phyloP scores from a whole-genome alignment of 2,888 invertebrate species.

The Pristionchus exspectatus region DNA sequence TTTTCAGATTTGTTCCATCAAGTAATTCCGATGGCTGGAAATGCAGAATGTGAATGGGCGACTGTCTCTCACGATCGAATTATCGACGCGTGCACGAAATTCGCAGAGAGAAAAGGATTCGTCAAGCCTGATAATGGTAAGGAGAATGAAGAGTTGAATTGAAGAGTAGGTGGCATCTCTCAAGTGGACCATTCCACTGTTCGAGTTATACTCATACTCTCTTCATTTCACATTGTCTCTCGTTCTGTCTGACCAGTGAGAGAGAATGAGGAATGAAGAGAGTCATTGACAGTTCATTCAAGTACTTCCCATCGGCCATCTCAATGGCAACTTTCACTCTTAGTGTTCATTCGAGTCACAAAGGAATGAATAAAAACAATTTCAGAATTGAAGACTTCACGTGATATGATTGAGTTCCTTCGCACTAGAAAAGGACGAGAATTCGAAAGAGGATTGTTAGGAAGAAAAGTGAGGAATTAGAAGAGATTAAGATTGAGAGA shows the following conservation, averaged over 20 bases:
- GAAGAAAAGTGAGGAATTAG: conserved; percentile 59
- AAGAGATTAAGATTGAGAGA: conserved; percentile 3
- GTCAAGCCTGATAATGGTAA: conserved; percentile 54
- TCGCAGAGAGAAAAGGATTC: conserved; percentile 67
- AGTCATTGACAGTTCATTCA: background rate
- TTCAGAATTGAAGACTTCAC: conserved; percentile 52
- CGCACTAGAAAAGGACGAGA: conserved; percentile 64
- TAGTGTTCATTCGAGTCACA: background rate
- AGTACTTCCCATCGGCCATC: background rate
- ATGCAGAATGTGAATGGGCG: conserved; percentile 71
- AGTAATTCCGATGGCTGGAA: conserved; percentile 73
- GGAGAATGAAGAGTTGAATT: background rate
- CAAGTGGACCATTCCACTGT: background rate
- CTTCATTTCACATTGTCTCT: background rate
- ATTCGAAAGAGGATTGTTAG: conserved; percentile 66
- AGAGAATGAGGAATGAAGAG: background rate
- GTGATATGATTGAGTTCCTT: conserved; percentile 64
- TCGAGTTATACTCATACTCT: background rate
- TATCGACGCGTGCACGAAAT: conserved; percentile 62
- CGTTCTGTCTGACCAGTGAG: background rate
- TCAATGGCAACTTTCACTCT: conserved; percentile 20
- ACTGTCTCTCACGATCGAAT: conserved; percentile 63
- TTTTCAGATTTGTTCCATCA: conserved; percentile 71
- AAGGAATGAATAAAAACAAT: background rate
- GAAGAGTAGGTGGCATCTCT: background rate